Conservation (phyloP, 2,888 invertebrate species). For the Dryobota labecula region DNA sequence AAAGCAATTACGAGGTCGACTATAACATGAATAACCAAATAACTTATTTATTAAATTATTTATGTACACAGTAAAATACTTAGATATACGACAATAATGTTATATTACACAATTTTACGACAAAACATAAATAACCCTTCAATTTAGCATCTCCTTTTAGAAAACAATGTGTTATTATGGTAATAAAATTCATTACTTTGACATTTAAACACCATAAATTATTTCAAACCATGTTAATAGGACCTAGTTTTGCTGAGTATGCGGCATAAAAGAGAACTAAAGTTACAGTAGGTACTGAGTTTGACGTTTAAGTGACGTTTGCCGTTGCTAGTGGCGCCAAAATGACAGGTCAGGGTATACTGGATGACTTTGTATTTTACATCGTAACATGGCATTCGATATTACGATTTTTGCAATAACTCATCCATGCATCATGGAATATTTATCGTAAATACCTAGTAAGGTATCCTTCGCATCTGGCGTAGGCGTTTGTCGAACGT, state of each 20-base stretch:
- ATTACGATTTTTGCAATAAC: constrained; percentile 1
- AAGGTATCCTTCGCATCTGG: background rate
- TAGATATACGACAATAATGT: too few relatives aligned
- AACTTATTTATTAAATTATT: too few relatives aligned
- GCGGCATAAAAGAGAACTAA: constrained; percentile 14
- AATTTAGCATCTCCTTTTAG: constrained; percentile 26
- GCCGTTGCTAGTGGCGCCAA: constrained; percentile 8
- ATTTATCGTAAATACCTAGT: background rate
- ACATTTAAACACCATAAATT: constrained; percentile 45
- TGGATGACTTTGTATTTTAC: background rate
- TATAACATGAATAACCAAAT: background rate
- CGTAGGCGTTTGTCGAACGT: too few relatives aligned
- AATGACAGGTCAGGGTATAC: background rate
- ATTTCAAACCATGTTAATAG: constrained; percentile 26
- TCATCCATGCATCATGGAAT: background rate
- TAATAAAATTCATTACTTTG: constrained; percentile 49
- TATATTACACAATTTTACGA: constrained; percentile 34
- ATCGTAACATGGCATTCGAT: background rate
- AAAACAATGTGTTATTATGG: constrained; percentile 45
- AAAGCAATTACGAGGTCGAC: background rate
- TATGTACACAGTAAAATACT: too few relatives aligned
- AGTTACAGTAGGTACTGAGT: background rate
- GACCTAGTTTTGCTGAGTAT: constrained; percentile 1
- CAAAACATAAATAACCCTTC: constrained; percentile 22
- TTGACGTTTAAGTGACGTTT: constrained; percentile 25